These are phyloP conservation scores for Cladorhizidae sp. DNA, from an alignment of 37 sponge, comb jelly and placozoan genomes.

Conservation along the genomic window DNA sequence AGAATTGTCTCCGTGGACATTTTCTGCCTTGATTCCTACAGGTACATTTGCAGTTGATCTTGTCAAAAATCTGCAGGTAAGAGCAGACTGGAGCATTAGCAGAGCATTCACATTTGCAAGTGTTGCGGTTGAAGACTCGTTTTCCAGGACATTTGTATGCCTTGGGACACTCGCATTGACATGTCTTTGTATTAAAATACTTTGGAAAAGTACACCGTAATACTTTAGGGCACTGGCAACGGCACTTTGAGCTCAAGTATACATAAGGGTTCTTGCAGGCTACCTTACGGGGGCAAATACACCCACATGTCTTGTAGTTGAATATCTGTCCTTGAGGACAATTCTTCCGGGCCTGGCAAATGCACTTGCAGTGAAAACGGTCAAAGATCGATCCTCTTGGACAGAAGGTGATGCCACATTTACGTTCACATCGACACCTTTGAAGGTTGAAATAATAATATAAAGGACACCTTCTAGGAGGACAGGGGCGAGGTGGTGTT, in stretches of 20 bases:
- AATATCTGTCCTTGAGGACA: no score
- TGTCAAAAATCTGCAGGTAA: not conserved
- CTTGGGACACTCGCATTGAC: constrained; percentile 34
- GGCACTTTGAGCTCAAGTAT: no score
- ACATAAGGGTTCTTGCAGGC: no score
- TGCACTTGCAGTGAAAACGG: no score
- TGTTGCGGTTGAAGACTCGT: constrained; percentile 7
- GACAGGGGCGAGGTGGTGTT: not conserved
- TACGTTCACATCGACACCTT: not conserved
- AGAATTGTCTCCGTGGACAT: not conserved
- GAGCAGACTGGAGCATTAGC: not conserved
- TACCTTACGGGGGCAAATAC: no score
- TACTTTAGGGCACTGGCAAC: no score
- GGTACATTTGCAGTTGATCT: not conserved
- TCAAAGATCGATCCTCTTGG: not conserved
- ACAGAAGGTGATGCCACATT: not conserved
- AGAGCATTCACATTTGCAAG: constrained; percentile 17
- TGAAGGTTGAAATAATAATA: not conserved
- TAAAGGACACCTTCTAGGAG: no score
- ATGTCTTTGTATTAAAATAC: constrained; percentile 19
- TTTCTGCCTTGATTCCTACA: not conserved
- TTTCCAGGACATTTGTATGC: not conserved
- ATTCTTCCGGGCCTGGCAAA: no score
- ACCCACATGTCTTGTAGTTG: no score
- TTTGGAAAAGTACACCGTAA: no score